phyloP scores from a whole-genome alignment of 1,140 invertebrate genomes.

The Sweltsa coloradensis region DNA sequence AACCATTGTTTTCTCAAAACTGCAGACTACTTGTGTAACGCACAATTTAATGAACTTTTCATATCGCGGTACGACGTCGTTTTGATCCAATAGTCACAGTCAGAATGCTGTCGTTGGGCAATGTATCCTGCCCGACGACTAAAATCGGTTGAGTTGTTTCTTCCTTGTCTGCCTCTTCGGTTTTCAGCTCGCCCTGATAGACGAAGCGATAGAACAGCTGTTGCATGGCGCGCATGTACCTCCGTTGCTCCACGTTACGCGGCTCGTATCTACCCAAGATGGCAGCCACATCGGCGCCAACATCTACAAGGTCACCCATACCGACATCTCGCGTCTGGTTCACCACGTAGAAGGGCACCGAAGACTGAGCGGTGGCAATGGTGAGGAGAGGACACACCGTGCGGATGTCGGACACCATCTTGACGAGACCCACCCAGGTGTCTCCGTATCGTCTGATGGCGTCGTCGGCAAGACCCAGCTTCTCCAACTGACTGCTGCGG shows the following conservation, averaged over 20 bases:
- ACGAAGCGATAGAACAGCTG: slow-evolving; percentile 71
- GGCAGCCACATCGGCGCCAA: slow-evolving; percentile 55
- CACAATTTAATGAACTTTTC: no score
- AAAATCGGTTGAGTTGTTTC: slow-evolving; percentile 29
- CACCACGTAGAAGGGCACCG: slow-evolving; percentile 55
- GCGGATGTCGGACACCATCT: slow-evolving; percentile 65
- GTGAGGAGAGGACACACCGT: slow-evolving; percentile 61
- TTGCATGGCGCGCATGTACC: slow-evolving; percentile 65
- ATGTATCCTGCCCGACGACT: slow-evolving; percentile 51
- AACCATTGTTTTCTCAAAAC: no score
- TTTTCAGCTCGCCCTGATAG: slow-evolving; percentile 49
- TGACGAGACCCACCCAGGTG: slow-evolving; percentile 47
- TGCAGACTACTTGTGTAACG: no score
- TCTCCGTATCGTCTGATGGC: slow-evolving; percentile 33
- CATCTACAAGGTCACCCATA: slow-evolving; percentile 40
- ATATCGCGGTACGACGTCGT: slow-evolving; percentile 57
- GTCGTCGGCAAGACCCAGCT: slow-evolving; percentile 41
- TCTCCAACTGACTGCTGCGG: slow-evolving; percentile 47
- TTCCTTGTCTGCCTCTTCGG: slow-evolving; percentile 24
- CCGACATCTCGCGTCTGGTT: slow-evolving; percentile 39
- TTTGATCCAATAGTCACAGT: slow-evolving; percentile 62
- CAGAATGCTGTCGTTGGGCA: slow-evolving; percentile 43
- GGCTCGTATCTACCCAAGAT: slow-evolving; percentile 64
- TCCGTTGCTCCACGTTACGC: slow-evolving; percentile 50
- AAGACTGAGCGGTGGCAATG: slow-evolving; percentile 34